These are phyloP conservation scores for Condylostylus longicornis DNA, from an alignment of 1,140 invertebrate genomes.

Conservation along the genomic window DNA sequence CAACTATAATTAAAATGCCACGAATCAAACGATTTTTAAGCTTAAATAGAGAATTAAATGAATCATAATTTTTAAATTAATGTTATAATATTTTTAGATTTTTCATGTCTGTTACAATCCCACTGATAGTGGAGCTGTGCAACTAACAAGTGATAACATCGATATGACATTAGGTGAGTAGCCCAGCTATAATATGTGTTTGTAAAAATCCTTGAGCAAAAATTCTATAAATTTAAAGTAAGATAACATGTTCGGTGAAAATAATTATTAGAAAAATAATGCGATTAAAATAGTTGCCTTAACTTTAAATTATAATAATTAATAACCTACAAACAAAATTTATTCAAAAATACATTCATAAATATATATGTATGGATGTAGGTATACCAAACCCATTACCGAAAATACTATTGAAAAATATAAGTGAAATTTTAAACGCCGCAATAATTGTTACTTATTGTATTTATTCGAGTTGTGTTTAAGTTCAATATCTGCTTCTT, in stretches of 20 bases:
- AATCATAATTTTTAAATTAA: too few species aligned
- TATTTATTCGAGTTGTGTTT: too few species aligned
- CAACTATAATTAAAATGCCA: too few species aligned
- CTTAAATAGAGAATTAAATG: too few species aligned
- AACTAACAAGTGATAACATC: constrained; percentile 61
- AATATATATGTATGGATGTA: not conserved
- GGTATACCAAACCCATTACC: too few species aligned
- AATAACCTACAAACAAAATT: not conserved
- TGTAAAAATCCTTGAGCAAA: constrained; percentile 9
- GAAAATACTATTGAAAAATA: too few species aligned
- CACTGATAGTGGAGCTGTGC: constrained; percentile 56
- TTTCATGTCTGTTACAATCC: constrained; percentile 47
- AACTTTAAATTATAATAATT: constrained; percentile 7
- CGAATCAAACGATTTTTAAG: too few species aligned
- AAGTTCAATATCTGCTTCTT: too few species aligned
- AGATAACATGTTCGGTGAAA: too few species aligned
- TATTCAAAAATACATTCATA: not conserved
- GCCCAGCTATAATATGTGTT: not conserved
- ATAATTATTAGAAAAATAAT: constrained; percentile 6
- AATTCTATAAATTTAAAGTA: too few species aligned
- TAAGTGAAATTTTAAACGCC: too few species aligned
- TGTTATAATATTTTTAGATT: constrained; percentile 48
- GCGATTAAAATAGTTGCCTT: constrained; percentile 10
- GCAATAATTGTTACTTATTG: too few species aligned
- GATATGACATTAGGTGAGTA: constrained; percentile 65